Evolutionary conservation across 1,140 invertebrate species (phyloP), one percentile per base, ranked within the genome.

Genomic region (Cydia amplana): DNA sequence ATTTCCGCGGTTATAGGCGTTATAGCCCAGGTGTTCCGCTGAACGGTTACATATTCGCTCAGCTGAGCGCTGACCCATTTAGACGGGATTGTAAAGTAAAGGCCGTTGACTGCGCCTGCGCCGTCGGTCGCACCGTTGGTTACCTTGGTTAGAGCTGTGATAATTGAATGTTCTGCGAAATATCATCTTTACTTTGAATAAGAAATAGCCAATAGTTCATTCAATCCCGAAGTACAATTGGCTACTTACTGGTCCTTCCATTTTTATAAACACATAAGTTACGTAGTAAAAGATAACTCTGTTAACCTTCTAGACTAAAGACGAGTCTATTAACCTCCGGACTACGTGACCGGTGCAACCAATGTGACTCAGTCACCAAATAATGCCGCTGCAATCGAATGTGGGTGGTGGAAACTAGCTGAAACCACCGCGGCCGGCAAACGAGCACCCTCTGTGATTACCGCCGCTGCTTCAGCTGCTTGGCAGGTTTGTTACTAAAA

Each of bases 331-430:
- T 60, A 60, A 60, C 55, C 55, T 23, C 0, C 10, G 20, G 55
- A 9, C 18, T 60, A 51, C 55, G 55, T 60, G 55, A 60, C 55
- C 10, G 18, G 55, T 60, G 55, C 55, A 60, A 23, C 55, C 55
- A 60, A 60, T 60, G 55, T 60, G 51, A 18, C 55, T 23, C 9
- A 60, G 55, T 60, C 55, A 55, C 6, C 51, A 60, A 55, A 20
- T 6, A 20, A 23, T 20, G 23, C 55, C 20, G 55, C 55, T 60
- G 55, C 20, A 60, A 16, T 79, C 75, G 63, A 16, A 18, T 23
- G 36, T 74, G 77, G 74, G 76, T 77, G 74, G 78, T 36, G 40
- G 7, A 23, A 79, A 79, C 78, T 64, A 77, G 78, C 63, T 77
- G 12, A n/a, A 77, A 79, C 78, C 55, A 79, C 78, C 20, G 20